These are phyloP conservation scores for Brachypteracias leptosomus DNA, from an alignment of 2,113 vertebrate species.

Conservation along the genomic window DNA sequence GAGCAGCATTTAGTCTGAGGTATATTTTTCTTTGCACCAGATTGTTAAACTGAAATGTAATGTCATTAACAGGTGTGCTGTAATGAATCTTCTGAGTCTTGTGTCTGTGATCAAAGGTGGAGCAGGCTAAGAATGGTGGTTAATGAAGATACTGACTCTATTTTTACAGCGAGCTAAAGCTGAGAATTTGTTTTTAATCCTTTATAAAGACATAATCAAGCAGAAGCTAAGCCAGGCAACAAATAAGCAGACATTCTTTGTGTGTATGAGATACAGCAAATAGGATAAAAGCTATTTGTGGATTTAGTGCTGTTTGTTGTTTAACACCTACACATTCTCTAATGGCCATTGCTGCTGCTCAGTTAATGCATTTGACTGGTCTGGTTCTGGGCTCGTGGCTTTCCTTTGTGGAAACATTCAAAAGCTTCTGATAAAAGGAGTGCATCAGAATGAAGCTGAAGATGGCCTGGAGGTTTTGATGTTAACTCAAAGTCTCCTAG, in stretches of 20 bases:
- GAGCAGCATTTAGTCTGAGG: background rate
- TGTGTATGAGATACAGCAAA: background rate
- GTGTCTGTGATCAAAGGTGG: background rate
- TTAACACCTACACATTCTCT: background rate
- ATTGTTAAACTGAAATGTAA: background rate
- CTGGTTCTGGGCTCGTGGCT: background rate
- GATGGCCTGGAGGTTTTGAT: background rate
- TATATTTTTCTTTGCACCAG: background rate
- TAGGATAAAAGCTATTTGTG: constrained; percentile 14
- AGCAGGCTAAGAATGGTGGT: background rate
- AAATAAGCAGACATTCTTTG: background rate
- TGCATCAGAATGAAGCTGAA: background rate
- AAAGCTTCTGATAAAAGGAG: background rate
- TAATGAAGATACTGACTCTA: background rate
- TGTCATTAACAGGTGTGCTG: background rate
- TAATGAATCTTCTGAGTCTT: background rate
- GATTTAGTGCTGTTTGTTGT: background rate
- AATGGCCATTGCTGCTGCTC: background rate
- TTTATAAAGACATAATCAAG: background rate
- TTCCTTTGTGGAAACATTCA: background rate
- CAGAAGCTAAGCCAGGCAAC: background rate
- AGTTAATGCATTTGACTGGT: background rate
- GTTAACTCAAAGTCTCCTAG: background rate
- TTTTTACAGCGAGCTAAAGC: background rate
- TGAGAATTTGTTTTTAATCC: constrained; percentile 32